Conservation (phyloP, 2,113 vertebrate species). For the Cichladusa arquata region DNA sequence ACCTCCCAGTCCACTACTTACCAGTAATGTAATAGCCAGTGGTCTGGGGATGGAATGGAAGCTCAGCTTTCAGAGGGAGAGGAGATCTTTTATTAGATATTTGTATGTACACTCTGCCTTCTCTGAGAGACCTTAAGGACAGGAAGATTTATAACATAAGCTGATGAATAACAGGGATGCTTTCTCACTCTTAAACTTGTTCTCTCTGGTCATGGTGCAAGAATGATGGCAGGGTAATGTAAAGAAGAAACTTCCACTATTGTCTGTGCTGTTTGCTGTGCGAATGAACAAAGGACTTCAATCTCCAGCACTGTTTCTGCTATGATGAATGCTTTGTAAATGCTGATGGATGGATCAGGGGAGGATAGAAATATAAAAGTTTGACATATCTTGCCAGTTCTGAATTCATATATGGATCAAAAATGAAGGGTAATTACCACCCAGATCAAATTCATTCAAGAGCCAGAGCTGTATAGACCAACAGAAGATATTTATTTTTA, state of each 20-base stretch:
- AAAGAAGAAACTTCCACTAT: not conserved
- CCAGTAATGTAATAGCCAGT: constrained; percentile 44
- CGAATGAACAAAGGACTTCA: constrained; percentile 5
- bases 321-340: not conserved
- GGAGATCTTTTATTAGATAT: not conserved
- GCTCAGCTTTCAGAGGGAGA: not conserved
- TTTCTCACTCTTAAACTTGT: not conserved
- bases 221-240: not conserved
- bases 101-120: not conserved
- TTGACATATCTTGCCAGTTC: not conserved
- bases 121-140: not conserved
- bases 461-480: constrained; percentile 34
- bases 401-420: not conserved
- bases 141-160: not conserved
- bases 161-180: not conserved
- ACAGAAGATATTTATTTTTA: constrained; percentile 61
- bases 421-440: constrained; percentile 33
- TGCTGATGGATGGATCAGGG: constrained; percentile 10
- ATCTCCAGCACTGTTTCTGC: not conserved
- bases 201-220: not conserved
- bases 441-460: constrained; percentile 52
- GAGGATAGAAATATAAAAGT: not conserved
- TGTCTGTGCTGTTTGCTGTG: not conserved
- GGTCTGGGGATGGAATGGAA: constrained; percentile 45
- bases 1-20: not conserved